Percentiles rank a stretch among this genome's conserved stretches.
Conservation (phyloP, 2,797 vertebrate species). For the Aquila chrysaetos region DNA sequence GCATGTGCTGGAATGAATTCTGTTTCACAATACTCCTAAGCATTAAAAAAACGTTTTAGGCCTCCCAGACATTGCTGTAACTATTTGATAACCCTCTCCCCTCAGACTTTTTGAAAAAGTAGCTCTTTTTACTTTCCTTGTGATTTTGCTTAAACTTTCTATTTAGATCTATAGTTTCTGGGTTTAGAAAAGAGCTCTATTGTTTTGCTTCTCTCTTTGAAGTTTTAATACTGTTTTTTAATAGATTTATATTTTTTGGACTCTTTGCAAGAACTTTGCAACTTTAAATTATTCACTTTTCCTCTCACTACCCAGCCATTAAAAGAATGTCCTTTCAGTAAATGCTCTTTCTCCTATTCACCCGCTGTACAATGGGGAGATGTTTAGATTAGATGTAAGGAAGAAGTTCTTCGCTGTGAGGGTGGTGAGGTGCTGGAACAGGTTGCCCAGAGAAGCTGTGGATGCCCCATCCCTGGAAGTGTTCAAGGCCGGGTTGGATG, state of each 20-base stretch:
- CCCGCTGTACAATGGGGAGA: not conserved
- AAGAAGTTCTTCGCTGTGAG: no score
- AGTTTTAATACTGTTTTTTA: not conserved
- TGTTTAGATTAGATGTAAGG: not conserved
- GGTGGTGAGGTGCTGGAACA: no score
- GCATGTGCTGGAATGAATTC: not conserved
- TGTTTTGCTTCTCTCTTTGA: not conserved
- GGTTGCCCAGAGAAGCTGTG: no score
- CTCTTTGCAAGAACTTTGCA: not conserved
- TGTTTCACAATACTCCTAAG: not conserved
- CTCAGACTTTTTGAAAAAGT: not conserved
- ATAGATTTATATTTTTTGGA: not conserved
- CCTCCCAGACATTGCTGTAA: not conserved
- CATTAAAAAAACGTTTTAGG: not conserved
- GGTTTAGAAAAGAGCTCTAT: not conserved
- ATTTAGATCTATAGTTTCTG: not conserved
- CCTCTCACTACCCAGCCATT: not conserved
- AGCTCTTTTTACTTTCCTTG: not conserved
- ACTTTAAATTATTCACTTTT: not conserved
- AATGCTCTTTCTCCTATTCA: not conserved
- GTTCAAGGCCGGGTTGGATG: no score
- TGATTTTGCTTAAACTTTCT: not conserved
- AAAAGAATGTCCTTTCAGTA: not conserved
- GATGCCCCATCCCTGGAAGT: no score
- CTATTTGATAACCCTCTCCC: not conserved